Conservation (phyloP, 2,888 invertebrate species). For the Monoplex corrugatus region DNA sequence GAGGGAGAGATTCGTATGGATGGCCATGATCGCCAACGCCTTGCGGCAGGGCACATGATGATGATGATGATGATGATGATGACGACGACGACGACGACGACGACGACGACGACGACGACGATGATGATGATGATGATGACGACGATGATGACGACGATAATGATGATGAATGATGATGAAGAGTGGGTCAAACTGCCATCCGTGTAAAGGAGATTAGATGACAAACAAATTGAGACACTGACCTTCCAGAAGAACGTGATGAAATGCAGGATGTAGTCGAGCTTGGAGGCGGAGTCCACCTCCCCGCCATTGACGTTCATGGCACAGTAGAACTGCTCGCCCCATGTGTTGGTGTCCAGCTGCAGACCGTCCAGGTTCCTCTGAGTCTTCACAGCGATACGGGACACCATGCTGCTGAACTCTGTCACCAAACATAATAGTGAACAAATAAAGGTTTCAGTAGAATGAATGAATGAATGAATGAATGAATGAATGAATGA, state of each 20-base stretch:
- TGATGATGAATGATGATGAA: no score
- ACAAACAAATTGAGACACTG: no score
- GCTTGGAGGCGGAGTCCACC: conserved; percentile 83
- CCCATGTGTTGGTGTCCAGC: conserved; percentile 84
- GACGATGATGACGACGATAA: no score
- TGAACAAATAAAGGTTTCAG: background rate
- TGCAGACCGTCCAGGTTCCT: conserved; percentile 84
- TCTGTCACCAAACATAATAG: conserved; percentile 77
- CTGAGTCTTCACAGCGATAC: conserved; percentile 83
- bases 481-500: background rate
- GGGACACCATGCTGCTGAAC: conserved; percentile 84
- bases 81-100: no score
- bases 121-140: no score
- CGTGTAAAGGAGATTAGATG: no score
- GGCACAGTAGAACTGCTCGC: conserved; percentile 84
- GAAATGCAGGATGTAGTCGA: conserved; percentile 85
- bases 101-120: no score
- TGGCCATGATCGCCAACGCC: no score
- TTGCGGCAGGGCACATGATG: no score
- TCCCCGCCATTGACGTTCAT: conserved; percentile 85
- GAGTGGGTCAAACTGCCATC: no score
- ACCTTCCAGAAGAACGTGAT: conserved; percentile 85
- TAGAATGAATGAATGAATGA: background rate
- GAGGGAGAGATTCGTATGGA: no score
- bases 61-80: no score